Base-by-base conservation (phyloP, 2,797 vertebrate species). In the Synanceia verrucosa region DNA sequence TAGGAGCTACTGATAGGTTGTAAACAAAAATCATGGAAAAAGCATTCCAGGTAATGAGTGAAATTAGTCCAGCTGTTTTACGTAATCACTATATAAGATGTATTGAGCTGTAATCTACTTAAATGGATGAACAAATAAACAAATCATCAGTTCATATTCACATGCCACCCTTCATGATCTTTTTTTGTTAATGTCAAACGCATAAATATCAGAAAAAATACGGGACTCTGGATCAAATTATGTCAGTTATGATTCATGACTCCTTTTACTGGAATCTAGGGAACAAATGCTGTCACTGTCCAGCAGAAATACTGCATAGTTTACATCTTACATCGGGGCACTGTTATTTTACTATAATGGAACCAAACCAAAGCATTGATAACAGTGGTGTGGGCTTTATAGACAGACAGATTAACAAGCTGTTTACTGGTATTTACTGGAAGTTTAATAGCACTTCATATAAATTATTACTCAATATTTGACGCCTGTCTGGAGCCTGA, bases 141-240 rank as follows among this genome's bases (percentile, higher is more conserved):
- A n/a, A n/a, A n/a, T 60, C 2, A 46, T 64, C 18, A 24, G 37
- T n/a, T 41, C 1, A 14, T 44, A 50, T 43, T 34, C 44, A 28
- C 3, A 21, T 16, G 24, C n/a, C 48, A 18, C 28, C 60, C 33
- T 33, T 68, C 19, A 13, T 33, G 16, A 44, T 44, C 31, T 44
- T 47, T 19, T 26, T 69, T 68, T 34, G 19, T 69, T 55, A 36
- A 33, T 51, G 70, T 57, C 24, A 53, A 74, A 55, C 26, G n/a
- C 41, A 62, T n/a, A n/a, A n/a, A n/a, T n/a, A n/a, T n/a, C n/a
- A n/a, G n/a, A n/a, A n/a, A n/a, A n/a, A n/a, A n/a, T n/a, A 41
- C 7, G 1, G 31, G 41, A 53, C 57, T 86, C 61, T 88, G 76
- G 68, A 82, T 80, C 39, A 69, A 73, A 78, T 79, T 56, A 83